Evolutionary conservation across 1,140 invertebrate species (phyloP).

Genomic region (Neodiprion virginianus): DNA sequence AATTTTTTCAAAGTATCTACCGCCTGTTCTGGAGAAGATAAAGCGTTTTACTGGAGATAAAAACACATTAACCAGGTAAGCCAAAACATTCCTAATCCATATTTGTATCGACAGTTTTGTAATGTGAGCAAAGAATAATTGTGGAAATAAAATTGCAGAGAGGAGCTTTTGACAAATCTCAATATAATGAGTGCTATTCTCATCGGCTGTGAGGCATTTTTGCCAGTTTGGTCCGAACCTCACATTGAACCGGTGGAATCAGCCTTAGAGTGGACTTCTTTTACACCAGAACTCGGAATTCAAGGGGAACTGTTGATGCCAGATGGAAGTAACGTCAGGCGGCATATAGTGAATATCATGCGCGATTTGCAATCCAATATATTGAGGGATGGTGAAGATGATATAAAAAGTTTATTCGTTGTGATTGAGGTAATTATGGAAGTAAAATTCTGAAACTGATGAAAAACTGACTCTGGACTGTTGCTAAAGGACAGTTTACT

Average conservation of each 20-base stretch:
- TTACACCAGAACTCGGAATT: slow-evolving; percentile 55
- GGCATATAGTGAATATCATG: slow-evolving; percentile 63
- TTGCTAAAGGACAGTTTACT: slow-evolving; percentile 14
- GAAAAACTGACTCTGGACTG: neutral
- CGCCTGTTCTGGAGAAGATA: slow-evolving; percentile 63
- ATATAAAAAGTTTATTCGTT: slow-evolving; percentile 74
- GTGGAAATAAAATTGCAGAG: slow-evolving; percentile 42
- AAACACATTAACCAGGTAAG: slow-evolving; percentile 45
- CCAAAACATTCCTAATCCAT: slow-evolving; percentile 27
- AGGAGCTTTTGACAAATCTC: slow-evolving; percentile 60
- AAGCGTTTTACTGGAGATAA: slow-evolving; percentile 57
- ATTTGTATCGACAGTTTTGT: neutral
- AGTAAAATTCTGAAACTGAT: slow-evolving; percentile 17
- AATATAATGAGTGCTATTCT: slow-evolving; percentile 50
- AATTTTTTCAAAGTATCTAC: slow-evolving; percentile 72
- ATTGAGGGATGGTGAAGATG: slow-evolving; percentile 71
- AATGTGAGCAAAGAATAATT: neutral
- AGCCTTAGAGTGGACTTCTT: slow-evolving; percentile 47
- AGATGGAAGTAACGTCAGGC: slow-evolving; percentile 69
- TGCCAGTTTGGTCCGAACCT: slow-evolving; percentile 69
- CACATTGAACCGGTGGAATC: slow-evolving; percentile 59
- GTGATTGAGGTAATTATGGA: slow-evolving; percentile 61
- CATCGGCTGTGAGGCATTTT: slow-evolving; percentile 63
- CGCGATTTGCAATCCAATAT: slow-evolving; percentile 66
- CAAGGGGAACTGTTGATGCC: slow-evolving; percentile 64